These are phyloP conservation scores for Syrista parreyssii DNA, from an alignment of 2,888 invertebrate genomes.

Conservation along the genomic window DNA sequence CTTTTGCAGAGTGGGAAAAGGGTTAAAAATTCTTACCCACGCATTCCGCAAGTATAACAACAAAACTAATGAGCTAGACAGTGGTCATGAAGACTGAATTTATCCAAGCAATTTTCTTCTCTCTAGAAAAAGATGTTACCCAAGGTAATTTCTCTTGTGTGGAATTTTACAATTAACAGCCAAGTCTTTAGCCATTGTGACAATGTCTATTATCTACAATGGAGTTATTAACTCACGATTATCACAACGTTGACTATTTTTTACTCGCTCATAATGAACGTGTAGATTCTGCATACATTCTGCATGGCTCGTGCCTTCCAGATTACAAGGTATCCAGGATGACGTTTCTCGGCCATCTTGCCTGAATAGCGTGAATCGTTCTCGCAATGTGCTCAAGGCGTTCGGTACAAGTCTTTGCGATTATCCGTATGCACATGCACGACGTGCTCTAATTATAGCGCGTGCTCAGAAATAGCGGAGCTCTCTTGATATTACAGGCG, in stretches of 20 bases:
- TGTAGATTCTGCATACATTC: neutral
- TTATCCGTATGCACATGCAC: slow-evolving; percentile 28
- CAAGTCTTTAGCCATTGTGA: neutral
- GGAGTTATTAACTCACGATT: neutral
- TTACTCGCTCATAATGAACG: neutral
- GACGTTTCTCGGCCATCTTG: neutral
- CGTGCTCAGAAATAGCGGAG: slow-evolving; percentile 45
- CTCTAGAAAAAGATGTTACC: neutral
- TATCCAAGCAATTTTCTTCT: neutral
- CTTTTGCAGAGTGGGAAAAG: neutral
- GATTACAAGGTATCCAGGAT: neutral
- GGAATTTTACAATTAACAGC: neutral
- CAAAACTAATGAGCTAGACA: neutral
- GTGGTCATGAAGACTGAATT: neutral
- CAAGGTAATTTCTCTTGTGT: neutral
- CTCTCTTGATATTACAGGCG: slow-evolving; percentile 34
- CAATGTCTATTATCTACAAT: neutral
- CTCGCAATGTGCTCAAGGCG: neutral
- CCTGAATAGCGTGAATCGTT: neutral
- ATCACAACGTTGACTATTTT: neutral
- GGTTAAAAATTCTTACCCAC: neutral
- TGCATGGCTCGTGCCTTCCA: neutral
- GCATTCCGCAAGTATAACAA: neutral
- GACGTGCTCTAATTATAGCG: slow-evolving; percentile 51
- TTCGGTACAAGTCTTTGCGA: neutral